Evolutionary conservation across 1,140 invertebrate species (phyloP), one percentile per base, ranked within the genome.

Genomic region (Neodiprion pinetum): DNA sequence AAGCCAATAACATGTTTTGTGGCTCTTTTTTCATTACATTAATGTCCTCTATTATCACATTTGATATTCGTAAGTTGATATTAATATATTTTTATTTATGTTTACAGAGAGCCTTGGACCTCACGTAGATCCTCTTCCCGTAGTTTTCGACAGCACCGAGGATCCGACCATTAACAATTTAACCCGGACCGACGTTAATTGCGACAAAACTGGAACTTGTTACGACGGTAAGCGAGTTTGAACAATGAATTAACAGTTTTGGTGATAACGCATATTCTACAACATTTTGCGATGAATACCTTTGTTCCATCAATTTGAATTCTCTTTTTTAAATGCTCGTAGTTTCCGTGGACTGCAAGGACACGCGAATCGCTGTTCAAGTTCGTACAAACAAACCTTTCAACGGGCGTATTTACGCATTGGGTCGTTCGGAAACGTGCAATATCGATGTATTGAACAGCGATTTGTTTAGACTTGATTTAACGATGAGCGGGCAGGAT

Each of bases 321-420:
- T 75, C 61, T 66, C 76, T 69, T 67, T 50, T 75, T 73, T 74
- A 61, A 53, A 40, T 40, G 28, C 74, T 90, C 90, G 28, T 88
- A 97, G 97, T 98, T 67, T 94, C 95, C 48, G 96, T 98, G 1
- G 95, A 97, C 83, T 98, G 97, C 89, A 98, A 97, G 85, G 97
- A 98, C 85, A 97, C 96, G 10, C 91, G 95, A 80, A 98, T 98
- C 79, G 95, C 96, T 0, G 95, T 98, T 1, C 95, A 96, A 88
- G 96, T 98, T 4, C 91, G 94, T 75, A 97, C 96, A 7, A 97
- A 97, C 87, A 95, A 96, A 80, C 96, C 96, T 9, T 98, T 98
- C 90, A 98, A 97, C 81, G 97, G 97, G 5, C 92, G 97, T 74
- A 96, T 98, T 84, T 98, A 98, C 83, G 96, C 96, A 40, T 88